These are phyloP conservation scores for Drosophila multiciliata DNA, from an alignment of 2,888 invertebrate species.

Conservation along the genomic window DNA sequence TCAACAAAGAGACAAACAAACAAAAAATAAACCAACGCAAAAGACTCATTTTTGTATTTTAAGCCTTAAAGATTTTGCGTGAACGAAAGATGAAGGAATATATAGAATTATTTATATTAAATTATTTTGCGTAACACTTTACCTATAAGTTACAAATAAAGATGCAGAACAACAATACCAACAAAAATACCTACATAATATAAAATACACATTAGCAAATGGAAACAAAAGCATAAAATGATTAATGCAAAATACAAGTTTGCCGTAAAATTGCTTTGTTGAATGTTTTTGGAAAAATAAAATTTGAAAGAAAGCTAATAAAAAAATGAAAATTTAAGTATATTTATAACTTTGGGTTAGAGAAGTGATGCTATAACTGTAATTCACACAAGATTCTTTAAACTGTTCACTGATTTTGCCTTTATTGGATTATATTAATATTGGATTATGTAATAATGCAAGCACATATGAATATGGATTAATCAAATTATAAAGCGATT, in stretches of 20 bases:
- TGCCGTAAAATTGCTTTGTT: constrained; percentile 68
- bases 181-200: constrained; percentile 26
- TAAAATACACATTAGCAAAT: constrained; percentile 37
- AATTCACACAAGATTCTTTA: background rate
- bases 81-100: constrained; percentile 31
- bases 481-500: constrained; percentile 30
- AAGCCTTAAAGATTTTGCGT: constrained; percentile 52
- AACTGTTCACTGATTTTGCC: constrained; percentile 28
- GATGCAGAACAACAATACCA: constrained; percentile 13
- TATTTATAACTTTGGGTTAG: background rate
- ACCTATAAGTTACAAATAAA: constrained; percentile 30
- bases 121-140: constrained; percentile 52
- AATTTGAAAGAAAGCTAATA: constrained; percentile 43
- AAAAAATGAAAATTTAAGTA: background rate
- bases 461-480: constrained; percentile 41
- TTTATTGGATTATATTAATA: constrained; percentile 62
- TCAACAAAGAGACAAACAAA: background rate
- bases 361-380: background rate
- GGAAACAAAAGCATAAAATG: constrained; percentile 7
- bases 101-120: constrained; percentile 60
- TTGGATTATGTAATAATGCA: constrained; percentile 45
- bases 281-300: constrained; percentile 68
- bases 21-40: constrained; percentile 28
- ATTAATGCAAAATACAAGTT: constrained; percentile 35
- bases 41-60: constrained; percentile 61